Evolutionary conservation across 2,888 invertebrate genomes (phyloP).

Genomic region (Bellardia bayeri): DNA sequence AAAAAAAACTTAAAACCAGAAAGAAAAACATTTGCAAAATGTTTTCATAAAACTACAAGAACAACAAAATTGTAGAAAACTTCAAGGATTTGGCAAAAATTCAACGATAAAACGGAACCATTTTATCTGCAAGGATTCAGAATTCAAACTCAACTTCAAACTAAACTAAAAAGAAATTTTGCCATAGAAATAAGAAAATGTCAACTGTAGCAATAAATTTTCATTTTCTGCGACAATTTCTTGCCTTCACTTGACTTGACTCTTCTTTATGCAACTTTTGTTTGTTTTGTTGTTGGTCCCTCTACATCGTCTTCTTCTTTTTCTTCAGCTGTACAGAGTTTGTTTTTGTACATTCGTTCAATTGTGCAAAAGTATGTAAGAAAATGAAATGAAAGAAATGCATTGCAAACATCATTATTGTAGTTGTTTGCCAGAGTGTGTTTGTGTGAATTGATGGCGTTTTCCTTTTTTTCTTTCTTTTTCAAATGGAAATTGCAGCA

Average conservation of each 20-base stretch:
- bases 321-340: conserved; percentile 26
- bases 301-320: conserved; percentile 73
- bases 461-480: conserved; percentile 63
- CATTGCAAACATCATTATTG: conserved; percentile 58
- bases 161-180: conserved; percentile 43
- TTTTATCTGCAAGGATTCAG: conserved; percentile 74
- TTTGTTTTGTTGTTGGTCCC: conserved; percentile 42
- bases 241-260: conserved; percentile 76
- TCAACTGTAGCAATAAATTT: conserved; percentile 71
- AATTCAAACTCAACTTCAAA: conserved; percentile 63
- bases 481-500: conserved; percentile 79
- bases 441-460: conserved; percentile 62
- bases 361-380: conserved; percentile 32
- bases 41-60: conserved; percentile 31
- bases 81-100: conserved; percentile 75
- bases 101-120: conserved; percentile 74
- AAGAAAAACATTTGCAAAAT: conserved; percentile 61
- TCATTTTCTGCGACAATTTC: conserved; percentile 77
- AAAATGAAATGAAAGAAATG: conserved; percentile 62
- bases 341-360: conserved; percentile 18
- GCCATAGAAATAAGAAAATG: conserved; percentile 70
- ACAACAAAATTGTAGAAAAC: conserved; percentile 41
- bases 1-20: conserved; percentile 39
- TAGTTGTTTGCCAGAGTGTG: conserved; percentile 1
- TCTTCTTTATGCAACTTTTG: conserved; percentile 76